Evolutionary conservation across 2,113 vertebrate genomes (phyloP).

Genomic region (Tenebrosternarchus preto): DNA sequence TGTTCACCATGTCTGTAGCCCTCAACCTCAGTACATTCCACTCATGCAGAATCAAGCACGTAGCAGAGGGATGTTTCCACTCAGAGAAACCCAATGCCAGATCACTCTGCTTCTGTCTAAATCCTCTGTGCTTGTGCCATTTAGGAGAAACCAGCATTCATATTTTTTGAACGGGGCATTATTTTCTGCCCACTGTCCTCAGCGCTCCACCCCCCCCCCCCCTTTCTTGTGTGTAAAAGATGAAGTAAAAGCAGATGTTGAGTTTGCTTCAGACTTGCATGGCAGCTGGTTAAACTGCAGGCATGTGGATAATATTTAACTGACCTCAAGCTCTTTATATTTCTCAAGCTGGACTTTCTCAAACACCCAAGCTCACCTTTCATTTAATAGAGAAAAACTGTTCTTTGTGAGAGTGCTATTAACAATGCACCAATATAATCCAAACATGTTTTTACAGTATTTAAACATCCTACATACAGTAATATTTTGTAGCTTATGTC

Average conservation of each 20-base stretch:
- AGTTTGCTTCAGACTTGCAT: conserved; percentile 73
- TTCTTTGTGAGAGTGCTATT: neutral
- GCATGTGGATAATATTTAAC: conserved; percentile 60
- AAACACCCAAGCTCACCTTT: conserved; percentile 7
- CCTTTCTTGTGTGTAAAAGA: conserved; percentile 62
- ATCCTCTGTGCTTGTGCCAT: conserved; percentile 66
- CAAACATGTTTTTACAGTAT: neutral
- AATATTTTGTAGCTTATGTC: too few relatives aligned
- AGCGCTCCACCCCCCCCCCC: too few relatives aligned
- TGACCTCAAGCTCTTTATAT: neutral
- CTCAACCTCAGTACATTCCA: conserved; percentile 51
- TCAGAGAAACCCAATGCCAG: conserved; percentile 58
- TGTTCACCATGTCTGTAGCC: conserved; percentile 25
- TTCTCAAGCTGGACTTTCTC: conserved; percentile 7
- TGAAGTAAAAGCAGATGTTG: conserved; percentile 74
- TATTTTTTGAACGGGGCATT: conserved; percentile 68
- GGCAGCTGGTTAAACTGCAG: conserved; percentile 64
- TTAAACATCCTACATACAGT: neutral
- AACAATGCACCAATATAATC: neutral
- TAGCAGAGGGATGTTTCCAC: conserved; percentile 51
- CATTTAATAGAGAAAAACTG: neutral
- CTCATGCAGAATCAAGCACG: conserved; percentile 24
- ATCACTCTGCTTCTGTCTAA: conserved; percentile 51
- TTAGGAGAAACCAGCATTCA: conserved; percentile 70
- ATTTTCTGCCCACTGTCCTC: conserved; percentile 64